Conservation (phyloP, 1,140 invertebrate genomes). For the Euwallacea similis region DNA sequence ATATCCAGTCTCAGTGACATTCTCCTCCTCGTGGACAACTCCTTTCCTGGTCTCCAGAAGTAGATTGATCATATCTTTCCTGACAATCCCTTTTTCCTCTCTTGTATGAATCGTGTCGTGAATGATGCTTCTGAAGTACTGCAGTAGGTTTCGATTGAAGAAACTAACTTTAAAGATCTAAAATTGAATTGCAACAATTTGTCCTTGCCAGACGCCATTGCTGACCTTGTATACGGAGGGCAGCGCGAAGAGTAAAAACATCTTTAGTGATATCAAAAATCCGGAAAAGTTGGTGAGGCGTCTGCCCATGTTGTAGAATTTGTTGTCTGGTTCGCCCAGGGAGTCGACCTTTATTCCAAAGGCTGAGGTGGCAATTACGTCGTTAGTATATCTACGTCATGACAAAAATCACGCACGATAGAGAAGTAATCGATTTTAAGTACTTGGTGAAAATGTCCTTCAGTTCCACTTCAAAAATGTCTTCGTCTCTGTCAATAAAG, state of each 20-base stretch:
- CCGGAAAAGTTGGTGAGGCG: constrained; percentile 43
- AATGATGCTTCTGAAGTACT: constrained; percentile 47
- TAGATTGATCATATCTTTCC: constrained; percentile 55
- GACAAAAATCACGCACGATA: constrained; percentile 14
- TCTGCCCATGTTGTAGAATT: constrained; percentile 50
- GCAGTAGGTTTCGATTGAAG: constrained; percentile 9
- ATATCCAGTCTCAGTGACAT: constrained; percentile 26
- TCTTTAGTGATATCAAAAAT: constrained; percentile 40
- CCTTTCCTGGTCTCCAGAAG: constrained; percentile 55
- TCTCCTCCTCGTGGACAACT: constrained; percentile 8
- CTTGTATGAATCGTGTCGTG: constrained; percentile 49
- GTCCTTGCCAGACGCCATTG: background rate
- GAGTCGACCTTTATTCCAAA: constrained; percentile 52
- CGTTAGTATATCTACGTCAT: constrained; percentile 47
- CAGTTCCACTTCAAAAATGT: constrained; percentile 39
- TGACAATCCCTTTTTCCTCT: constrained; percentile 50
- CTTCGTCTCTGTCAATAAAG: constrained; percentile 41
- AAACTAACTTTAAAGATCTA: constrained; percentile 25
- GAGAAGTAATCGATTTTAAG: constrained; percentile 13
- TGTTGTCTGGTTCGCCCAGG: constrained; percentile 47
- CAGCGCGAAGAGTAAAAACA: constrained; percentile 8
- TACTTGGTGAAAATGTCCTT: constrained; percentile 45
- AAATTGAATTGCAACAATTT: constrained; percentile 1
- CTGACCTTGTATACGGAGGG: constrained; percentile 25
- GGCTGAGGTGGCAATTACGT: constrained; percentile 52